Evolutionary conservation across 1,140 invertebrate species (phyloP), one percentile per base, ranked within the genome.

Genomic region (Apolygus lucorum): DNA sequence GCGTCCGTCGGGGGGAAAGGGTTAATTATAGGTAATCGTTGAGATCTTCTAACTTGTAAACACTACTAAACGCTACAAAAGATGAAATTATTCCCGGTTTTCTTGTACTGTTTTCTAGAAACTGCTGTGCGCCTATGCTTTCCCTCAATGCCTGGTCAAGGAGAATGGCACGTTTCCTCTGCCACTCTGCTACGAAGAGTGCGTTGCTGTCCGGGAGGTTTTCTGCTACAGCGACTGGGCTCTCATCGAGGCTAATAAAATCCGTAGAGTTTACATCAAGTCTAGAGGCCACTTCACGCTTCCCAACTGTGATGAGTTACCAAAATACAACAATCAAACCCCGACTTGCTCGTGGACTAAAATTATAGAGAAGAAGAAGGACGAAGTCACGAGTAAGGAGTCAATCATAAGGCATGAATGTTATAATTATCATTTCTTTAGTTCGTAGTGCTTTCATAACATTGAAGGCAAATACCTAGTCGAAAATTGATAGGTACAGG

Each of bases 181-280:
- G 69, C 90, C 91, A 21, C 78, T 94, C 13, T 96, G 90, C 82
- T 92, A 91, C 74, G 93, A 97, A 84, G 93, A 96, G 77, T 97
- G 95, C 77, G 86, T 92, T 74, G 94, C 93, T 27, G 90, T 95
- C 2, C 87, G 88, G 76, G 86, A 92, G 76, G 85, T 93, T 73
- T 92, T 96, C 79, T 98, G 95, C 80, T 94, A 92, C 78, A 91
- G 90, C 75, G 90, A 96, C 76, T 96, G 94, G 94, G 87, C 90
- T 21, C 78, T 92, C 28, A 88, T 96, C 69, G 91, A 95, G 80
- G 91, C 92, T 74, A 92, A 93, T 77, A 95, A 93, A 77, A 84
- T 87, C 70, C 82, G 87, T 65, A 86, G 87, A 13, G 86, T 92
- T 68, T 88, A 82, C 77, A 87, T 92, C 72, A 87, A 89, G 79